A percentile compares a stretch with the other conserved stretches of the same genome.
These are phyloP conservation scores for Paelopatides confundens DNA, from an alignment of 53 echinoderm and acorn worm species.

Conservation along the genomic window DNA sequence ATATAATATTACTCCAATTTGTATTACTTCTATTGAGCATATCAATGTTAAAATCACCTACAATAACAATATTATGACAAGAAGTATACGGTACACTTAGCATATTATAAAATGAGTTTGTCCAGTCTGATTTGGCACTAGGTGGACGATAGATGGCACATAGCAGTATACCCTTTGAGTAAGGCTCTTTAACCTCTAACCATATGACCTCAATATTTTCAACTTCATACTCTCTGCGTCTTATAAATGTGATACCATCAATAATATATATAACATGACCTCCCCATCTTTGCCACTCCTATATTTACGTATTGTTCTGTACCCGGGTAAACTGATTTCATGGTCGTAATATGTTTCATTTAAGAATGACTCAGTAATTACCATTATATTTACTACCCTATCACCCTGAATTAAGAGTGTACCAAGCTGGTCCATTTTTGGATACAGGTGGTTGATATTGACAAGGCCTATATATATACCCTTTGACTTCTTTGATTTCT, in stretches of 20 bases:
- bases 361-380: constrained; percentile 15
- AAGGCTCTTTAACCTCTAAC: not conserved
- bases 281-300: not conserved
- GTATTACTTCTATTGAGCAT: not conserved
- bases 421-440: constrained; percentile 30
- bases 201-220: constrained; percentile 10
- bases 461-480: too few species aligned
- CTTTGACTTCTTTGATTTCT: too few species aligned
- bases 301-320: not conserved
- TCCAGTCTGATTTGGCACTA: constrained; percentile 15
- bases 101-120: constrained; percentile 6
- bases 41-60: not conserved
- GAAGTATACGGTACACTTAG: not conserved
- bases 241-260: not conserved
- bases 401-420: not conserved
- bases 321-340: constrained; percentile 8
- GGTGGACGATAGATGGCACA: constrained; percentile 18
- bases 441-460: too few species aligned
- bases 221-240: not conserved
- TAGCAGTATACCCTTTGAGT: not conserved
- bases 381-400: not conserved
- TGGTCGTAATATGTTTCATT: not conserved
- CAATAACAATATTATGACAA: not conserved
- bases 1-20: not conserved
- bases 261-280: constrained; percentile 5